Conservation (phyloP, 2,797 vertebrate species). For the Xiphophorus birchmanni region DNA sequence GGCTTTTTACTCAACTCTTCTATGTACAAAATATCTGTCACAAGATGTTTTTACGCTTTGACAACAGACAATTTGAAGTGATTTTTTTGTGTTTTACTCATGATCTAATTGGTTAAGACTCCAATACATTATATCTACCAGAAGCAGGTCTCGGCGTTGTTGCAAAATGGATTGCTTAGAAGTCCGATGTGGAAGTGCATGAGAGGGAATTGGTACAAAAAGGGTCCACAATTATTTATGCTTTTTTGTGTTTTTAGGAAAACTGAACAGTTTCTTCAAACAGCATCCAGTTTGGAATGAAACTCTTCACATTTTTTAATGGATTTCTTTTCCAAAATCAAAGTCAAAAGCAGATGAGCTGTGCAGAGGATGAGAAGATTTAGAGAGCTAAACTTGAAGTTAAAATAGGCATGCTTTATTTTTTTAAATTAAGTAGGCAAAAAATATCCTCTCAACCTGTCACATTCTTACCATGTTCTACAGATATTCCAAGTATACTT, state of each 20-base stretch:
- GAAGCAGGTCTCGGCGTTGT: not conserved
- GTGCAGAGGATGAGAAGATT: conserved; percentile 39
- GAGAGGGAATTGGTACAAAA: not conserved
- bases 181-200: not conserved
- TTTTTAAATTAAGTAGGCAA: conserved; percentile 60
- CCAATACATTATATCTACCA: not conserved
- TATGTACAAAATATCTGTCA: not conserved
- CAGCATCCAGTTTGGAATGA: conserved; percentile 52
- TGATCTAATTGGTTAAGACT: not conserved
- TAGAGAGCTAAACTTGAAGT: conserved; percentile 51
- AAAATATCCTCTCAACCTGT: conserved; percentile 82
- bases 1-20: not conserved
- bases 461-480: conserved; percentile 98
- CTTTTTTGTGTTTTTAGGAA: not conserved
- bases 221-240: too few relatives aligned
- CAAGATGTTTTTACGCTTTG: not conserved
- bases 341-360: conserved; percentile 58
- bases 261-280: not conserved
- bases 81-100: not conserved
- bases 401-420: conserved; percentile 66
- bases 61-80: not conserved
- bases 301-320: conserved; percentile 44
- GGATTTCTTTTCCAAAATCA: conserved; percentile 19
- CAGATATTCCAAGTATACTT: conserved; percentile 99
- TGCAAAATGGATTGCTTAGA: not conserved